Evolutionary conservation across 2,888 invertebrate genomes (phyloP).

Genomic region (Alitta virens): DNA sequence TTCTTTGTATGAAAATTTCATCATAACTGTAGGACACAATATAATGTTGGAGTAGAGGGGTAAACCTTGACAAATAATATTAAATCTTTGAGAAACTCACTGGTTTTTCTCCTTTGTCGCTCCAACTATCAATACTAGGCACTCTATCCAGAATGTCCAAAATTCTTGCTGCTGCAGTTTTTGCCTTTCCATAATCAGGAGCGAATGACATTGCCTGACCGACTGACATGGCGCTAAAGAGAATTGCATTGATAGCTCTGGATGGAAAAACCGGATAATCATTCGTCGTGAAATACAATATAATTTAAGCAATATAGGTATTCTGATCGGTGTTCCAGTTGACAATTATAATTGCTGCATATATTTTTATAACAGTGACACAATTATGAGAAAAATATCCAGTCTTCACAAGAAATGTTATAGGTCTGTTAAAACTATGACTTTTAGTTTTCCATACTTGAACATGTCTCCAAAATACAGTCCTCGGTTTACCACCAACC

Average conservation of each 20-base stretch:
- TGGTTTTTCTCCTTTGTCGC: conserved; percentile 37
- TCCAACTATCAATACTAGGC: conserved; percentile 43
- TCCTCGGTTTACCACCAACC: conserved; percentile 58
- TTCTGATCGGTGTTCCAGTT: background rate
- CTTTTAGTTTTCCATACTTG: no score
- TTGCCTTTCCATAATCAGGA: conserved; percentile 37
- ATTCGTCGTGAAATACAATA: no score
- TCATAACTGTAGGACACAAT: no score
- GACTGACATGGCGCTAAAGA: conserved; percentile 57
- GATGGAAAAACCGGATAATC: conserved; percentile 14
- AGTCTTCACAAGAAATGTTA: no score
- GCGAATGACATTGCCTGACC: conserved; percentile 31
- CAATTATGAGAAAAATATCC: no score
- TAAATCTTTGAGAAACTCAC: conserved; percentile 18
- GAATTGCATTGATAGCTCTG: conserved; percentile 60
- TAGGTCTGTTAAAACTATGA: no score
- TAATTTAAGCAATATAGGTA: no score
- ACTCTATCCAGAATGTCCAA: conserved; percentile 32
- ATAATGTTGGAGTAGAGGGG: no score
- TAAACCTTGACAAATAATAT: no score
- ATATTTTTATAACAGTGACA: no score
- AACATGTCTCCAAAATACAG: conserved; percentile 4
- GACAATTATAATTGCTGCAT: no score
- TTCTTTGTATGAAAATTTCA: no score
- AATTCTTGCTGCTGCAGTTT: conserved; percentile 23